phyloP scores from a whole-genome alignment of 2,888 invertebrate species.

The Dolichomitus sp. region DNA sequence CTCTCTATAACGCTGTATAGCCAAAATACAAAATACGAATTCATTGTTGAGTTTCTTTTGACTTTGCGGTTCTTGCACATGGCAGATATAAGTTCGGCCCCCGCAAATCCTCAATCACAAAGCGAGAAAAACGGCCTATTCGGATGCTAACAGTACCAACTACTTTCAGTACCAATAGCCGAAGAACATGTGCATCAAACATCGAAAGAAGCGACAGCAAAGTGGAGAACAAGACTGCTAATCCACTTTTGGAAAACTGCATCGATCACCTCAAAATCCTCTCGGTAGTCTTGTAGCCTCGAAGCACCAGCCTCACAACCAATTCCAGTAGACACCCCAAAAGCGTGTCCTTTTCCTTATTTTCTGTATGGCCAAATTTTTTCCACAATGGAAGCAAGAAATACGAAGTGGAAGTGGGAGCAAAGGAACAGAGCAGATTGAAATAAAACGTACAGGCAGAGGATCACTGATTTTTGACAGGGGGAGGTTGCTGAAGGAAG shows the following conservation, averaged over 20 bases:
- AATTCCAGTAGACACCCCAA: background rate
- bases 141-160: background rate
- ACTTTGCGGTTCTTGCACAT: constrained; percentile 8
- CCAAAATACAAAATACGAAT: constrained; percentile 12
- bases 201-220: background rate
- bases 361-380: constrained; percentile 22
- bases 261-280: constrained; percentile 48
- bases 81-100: background rate
- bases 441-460: background rate
- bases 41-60: constrained; percentile 35
- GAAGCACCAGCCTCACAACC: background rate
- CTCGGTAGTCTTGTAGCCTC: background rate
- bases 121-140: constrained; percentile 1
- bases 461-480: constrained; percentile 2
- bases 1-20: background rate
- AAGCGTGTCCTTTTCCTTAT: constrained; percentile 3
- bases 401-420: background rate
- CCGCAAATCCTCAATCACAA: constrained; percentile 11
- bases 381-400: constrained; percentile 42
- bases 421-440: constrained; percentile 16
- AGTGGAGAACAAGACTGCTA: constrained; percentile 30
- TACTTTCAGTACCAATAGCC: background rate
- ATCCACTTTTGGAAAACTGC: constrained; percentile 54
- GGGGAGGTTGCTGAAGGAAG: background rate
- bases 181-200: background rate